These are phyloP conservation scores for Silvanus unidentatus DNA, from an alignment of 2,888 invertebrate species.

Conservation along the genomic window DNA sequence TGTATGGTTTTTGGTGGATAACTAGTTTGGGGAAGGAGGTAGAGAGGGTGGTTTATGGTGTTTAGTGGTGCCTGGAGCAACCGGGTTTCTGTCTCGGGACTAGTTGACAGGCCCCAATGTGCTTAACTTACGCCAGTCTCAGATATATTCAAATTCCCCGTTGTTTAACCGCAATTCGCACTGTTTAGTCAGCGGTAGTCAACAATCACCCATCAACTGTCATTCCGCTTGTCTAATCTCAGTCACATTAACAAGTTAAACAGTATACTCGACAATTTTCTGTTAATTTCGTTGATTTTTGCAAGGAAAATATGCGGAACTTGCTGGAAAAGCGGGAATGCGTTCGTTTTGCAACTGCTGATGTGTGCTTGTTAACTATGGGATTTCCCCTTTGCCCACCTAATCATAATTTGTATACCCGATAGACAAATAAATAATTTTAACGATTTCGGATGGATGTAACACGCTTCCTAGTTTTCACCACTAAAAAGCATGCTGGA, in stretches of 20 bases:
- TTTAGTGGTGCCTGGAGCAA: constrained; percentile 2
- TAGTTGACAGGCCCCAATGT: constrained; percentile 6
- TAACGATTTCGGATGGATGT: constrained; percentile 23
- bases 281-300: too few relatives aligned
- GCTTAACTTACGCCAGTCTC: constrained; percentile 5
- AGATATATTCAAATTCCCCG: not conserved
- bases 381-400: constrained; percentile 16
- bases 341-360: not conserved
- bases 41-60: too few relatives aligned
- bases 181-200: constrained; percentile 2
- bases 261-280: too few relatives aligned
- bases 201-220: constrained; percentile 4
- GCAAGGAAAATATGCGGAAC: not conserved
- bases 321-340: not conserved
- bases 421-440: constrained; percentile 39
- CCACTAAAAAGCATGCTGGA: too few relatives aligned
- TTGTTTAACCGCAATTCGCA: constrained; percentile 11
- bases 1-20: too few relatives aligned
- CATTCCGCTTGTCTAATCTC: too few relatives aligned
- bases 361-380: constrained; percentile 1
- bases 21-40: too few relatives aligned
- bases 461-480: not conserved
- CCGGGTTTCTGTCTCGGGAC: not conserved
- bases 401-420: constrained; percentile 40
- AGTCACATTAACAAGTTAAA: too few relatives aligned